Evolutionary conservation across 2,113 vertebrate species (phyloP).

Genomic region (Solenodon paradoxus): DNA sequence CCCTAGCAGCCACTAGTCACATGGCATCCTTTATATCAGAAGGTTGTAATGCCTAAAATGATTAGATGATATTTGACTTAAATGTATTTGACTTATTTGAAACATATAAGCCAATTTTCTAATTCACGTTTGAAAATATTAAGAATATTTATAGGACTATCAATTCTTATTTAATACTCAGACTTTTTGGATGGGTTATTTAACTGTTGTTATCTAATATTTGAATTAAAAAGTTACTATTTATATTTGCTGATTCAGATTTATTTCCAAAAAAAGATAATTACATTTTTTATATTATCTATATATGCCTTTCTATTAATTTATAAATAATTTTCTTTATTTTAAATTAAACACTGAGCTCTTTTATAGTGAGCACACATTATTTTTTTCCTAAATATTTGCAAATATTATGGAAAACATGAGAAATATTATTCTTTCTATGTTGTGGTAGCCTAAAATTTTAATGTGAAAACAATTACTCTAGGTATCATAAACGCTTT

Average conservation of each 20-base stretch:
- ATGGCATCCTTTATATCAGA: fast-evolving
- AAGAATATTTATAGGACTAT: background rate
- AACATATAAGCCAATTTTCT: background rate
- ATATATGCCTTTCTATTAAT: background rate
- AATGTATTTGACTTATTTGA: background rate
- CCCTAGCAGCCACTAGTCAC: background rate
- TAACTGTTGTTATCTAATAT: background rate
- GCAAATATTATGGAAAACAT: background rate
- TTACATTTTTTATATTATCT: background rate
- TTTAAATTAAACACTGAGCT: background rate
- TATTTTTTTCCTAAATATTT: background rate
- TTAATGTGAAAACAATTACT: background rate
- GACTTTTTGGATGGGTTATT: background rate
- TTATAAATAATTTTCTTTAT: background rate
- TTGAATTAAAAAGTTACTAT: background rate
- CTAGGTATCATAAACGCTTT: background rate
- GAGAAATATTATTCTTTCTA: background rate
- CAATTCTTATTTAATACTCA: background rate
- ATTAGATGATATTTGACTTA: background rate
- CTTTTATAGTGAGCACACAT: background rate
- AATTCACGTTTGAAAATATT: background rate
- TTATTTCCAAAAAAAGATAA: background rate
- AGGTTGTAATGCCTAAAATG: background rate
- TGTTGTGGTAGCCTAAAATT: background rate
- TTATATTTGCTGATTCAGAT: background rate